Conservation (phyloP, 2,797 vertebrate species). For the Heliangelus exortis region DNA sequence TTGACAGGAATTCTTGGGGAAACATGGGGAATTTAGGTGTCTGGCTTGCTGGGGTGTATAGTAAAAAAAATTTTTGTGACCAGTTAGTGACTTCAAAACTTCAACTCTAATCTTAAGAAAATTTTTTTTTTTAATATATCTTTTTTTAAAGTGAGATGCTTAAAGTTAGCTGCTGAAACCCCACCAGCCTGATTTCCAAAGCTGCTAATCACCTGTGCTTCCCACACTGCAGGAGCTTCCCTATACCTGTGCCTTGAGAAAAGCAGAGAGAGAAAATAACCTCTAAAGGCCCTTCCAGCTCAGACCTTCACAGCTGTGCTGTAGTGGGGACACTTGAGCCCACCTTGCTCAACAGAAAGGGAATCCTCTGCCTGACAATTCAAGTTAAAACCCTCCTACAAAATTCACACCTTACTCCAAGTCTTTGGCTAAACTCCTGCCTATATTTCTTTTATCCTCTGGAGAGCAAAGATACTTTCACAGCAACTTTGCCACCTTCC, state of each 20-base stretch:
- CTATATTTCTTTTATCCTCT: neutral
- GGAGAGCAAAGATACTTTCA: neutral
- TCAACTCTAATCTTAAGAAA: neutral
- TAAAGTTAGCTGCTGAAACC: neutral
- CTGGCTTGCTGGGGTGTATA: neutral
- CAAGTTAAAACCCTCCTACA: neutral
- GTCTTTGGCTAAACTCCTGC: neutral
- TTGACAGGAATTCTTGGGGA: neutral
- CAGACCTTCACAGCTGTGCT: neutral
- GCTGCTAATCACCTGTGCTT: neutral
- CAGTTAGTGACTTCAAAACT: neutral
- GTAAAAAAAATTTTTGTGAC: neutral
- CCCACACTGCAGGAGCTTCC: neutral
- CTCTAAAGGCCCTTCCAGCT: neutral
- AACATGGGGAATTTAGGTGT: neutral
- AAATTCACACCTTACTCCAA: neutral
- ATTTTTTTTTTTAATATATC: no score
- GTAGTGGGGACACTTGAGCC: neutral
- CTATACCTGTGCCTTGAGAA: neutral
- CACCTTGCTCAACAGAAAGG: fast-evolving
- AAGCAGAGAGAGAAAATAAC: neutral
- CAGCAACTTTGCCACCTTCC: neutral
- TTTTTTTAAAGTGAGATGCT: neutral
- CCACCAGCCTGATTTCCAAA: neutral
- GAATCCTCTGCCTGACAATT: fast-evolving